Evolutionary conservation across 2,113 vertebrate genomes (phyloP).

Genomic region (Zonotrichia leucophrys): DNA sequence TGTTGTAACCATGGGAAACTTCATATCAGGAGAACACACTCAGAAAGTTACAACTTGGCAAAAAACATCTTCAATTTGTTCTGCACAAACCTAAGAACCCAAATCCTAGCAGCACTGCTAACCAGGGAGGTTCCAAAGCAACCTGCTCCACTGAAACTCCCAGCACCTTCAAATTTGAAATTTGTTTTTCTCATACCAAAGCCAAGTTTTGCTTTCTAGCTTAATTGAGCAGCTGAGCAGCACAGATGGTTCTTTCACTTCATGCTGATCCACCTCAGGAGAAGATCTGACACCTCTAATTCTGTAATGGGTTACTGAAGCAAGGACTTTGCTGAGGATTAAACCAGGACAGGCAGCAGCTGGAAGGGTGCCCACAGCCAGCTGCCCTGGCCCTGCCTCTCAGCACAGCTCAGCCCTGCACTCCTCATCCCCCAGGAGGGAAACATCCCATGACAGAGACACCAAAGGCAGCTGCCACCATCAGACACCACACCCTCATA

Average conservation of each 20-base stretch:
- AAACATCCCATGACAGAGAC: not conserved
- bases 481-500: not conserved
- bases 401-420: not conserved
- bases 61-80: not conserved
- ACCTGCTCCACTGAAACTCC: not conserved
- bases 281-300: not conserved
- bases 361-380: not conserved
- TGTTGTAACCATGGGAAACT: not conserved
- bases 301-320: not conserved
- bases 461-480: not conserved
- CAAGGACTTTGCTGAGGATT: not conserved
- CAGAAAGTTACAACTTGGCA: not conserved
- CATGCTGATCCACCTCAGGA: not conserved
- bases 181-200: not conserved
- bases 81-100: not conserved
- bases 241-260: conserved; percentile 34
- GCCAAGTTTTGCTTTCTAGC: conserved; percentile 7
- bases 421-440: not conserved
- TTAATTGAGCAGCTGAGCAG: not conserved
- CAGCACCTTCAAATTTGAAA: not conserved
- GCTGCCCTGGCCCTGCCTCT: not conserved
- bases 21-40: not conserved
- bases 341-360: not conserved
- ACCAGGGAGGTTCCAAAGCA: not conserved
- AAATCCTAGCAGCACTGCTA: not conserved